A percentile compares a stretch with the other conserved stretches of the same genome.
These are phyloP conservation scores for Orchesella cincta DNA, from an alignment of 1,140 invertebrate species.

Conservation along the genomic window DNA sequence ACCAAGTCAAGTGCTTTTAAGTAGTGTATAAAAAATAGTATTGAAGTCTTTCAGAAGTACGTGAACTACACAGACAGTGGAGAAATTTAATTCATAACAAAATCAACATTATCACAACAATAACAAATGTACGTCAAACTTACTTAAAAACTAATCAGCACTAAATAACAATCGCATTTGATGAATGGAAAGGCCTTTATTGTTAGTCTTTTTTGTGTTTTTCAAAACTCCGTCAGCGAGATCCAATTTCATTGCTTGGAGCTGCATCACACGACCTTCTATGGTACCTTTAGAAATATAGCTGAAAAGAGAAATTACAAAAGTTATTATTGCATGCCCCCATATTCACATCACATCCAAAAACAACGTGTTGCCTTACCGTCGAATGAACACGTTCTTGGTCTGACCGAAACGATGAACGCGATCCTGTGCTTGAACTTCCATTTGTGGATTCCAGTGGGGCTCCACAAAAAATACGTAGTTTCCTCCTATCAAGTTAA, in stretches of 20 bases:
- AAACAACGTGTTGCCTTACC: conserved; percentile 60
- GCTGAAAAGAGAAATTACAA: conserved; percentile 58
- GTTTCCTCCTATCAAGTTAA: conserved; percentile 87
- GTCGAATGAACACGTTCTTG: conserved; percentile 79
- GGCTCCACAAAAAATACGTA: conserved; percentile 85
- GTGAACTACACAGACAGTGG: too few species aligned
- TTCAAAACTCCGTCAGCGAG: conserved; percentile 76
- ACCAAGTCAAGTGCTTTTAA: too few species aligned
- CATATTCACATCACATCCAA: background rate
- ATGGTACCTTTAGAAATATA: conserved; percentile 81
- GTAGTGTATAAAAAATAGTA: too few species aligned
- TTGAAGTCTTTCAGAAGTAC: too few species aligned
- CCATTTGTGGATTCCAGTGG: conserved; percentile 94
- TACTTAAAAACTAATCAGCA: too few species aligned
- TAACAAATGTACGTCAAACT: too few species aligned
- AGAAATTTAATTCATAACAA: too few species aligned
- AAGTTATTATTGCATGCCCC: background rate
- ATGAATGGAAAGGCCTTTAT: conserved; percentile 51
- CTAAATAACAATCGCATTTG: too few species aligned
- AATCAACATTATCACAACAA: too few species aligned
- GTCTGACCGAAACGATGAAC: conserved; percentile 87
- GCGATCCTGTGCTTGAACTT: conserved; percentile 86
- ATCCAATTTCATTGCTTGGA: conserved; percentile 79
- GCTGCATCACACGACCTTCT: conserved; percentile 74
- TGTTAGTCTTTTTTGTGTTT: conserved; percentile 63